phyloP scores from a whole-genome alignment of 2,113 vertebrate genomes.

The Ictalurus punctatus region DNA sequence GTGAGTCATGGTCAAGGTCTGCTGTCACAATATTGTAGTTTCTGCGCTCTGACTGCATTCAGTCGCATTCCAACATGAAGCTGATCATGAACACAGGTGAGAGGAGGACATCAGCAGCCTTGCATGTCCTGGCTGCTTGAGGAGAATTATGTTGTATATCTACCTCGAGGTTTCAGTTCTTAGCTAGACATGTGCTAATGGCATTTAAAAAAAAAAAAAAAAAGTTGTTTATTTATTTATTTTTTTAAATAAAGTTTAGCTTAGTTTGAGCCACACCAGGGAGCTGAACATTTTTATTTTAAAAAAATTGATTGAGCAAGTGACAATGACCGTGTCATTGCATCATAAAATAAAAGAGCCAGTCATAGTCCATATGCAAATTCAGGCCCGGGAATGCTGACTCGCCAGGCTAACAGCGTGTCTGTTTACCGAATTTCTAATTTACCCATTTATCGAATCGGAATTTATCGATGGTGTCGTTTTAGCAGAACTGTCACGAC shows the following conservation, averaged over 20 bases:
- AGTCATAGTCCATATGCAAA: not conserved
- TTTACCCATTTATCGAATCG: not conserved
- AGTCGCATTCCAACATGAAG: not conserved
- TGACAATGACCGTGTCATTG: not conserved
- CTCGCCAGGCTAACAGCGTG: not conserved
- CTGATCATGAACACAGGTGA: not conserved
- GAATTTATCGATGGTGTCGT: not conserved
- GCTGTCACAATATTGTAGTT: not conserved
- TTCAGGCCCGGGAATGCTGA: not conserved
- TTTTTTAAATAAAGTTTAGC: no score
- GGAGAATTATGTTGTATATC: not conserved
- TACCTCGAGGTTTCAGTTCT: not conserved
- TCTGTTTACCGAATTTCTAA: not conserved
- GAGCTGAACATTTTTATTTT: not conserved
- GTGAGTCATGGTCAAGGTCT: constrained; percentile 43
- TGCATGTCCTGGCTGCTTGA: not conserved
- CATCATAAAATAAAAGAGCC: not conserved
- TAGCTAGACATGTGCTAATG: not conserved
- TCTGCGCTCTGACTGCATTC: not conserved
- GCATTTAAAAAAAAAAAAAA: no score
- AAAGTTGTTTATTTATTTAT: no score
- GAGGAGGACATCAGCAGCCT: not conserved
- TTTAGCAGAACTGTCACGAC: not conserved
- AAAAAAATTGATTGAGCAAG: not conserved
- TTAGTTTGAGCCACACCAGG: not conserved